Evolutionary conservation across 2,113 vertebrate genomes (phyloP), one percentile per base, ranked within the genome.

Genomic region (Pomatostomus ruficeps): DNA sequence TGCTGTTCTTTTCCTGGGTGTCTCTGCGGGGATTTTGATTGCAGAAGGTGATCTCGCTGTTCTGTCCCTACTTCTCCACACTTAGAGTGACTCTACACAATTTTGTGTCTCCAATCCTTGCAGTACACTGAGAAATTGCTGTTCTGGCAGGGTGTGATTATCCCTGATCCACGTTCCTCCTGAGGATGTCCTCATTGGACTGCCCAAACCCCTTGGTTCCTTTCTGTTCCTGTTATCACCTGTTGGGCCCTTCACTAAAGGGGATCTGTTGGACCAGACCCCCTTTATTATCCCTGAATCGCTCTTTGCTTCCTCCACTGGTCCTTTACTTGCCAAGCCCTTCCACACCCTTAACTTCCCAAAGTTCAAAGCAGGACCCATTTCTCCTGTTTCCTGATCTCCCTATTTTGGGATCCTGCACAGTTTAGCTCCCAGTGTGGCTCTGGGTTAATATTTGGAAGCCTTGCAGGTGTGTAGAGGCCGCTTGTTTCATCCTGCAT

Each of bases 71-170:
- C 18, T 65, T 72, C 29, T 72, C 38, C 49, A 17, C 22, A 8
- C 29, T 13, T 11, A 14, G 20, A 3, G 22, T 10, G 43, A 25
- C 40, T 63, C 24, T 55, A 2, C 29, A 26, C 29, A 11, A 4
- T 26, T 49, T 48, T 66, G 4, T 70, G 1, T 14, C 22, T 73
- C 38, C 25, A 35, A 26, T 33, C 12, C 26, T 40, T 46, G 12
- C 1, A 3, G 15, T 7, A 13, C 28, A 20, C 42, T 81, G 36
- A n/a, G 22, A 22, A 67, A 38, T 14, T 76, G 28, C 25, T 40
- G 0, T 38, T 80, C 31, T 45, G 17, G 25, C 43, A 10, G 0
- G 1, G 8, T 45, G 19, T 2, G 1, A 7, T 61, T 45, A 10
- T 28, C 35, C 75, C 33, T 51, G 21, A 38, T 28, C 38, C 70